Evolutionary conservation across 2,888 invertebrate genomes (phyloP).

Genomic region (Oscheius sp.): DNA sequence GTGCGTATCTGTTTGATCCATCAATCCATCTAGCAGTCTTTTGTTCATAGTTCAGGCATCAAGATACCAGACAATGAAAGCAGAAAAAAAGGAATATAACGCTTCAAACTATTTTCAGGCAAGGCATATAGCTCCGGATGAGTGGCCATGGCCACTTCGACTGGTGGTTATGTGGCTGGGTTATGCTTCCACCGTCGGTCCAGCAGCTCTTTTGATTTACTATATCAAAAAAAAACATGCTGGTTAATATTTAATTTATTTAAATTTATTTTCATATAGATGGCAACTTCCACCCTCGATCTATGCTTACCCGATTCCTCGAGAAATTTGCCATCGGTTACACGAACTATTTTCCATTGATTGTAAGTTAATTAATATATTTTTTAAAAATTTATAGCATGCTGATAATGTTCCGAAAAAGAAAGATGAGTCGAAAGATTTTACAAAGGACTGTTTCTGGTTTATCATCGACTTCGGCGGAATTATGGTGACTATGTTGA

Average conservation of each 20-base stretch:
- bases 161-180: slow-evolving; percentile 61
- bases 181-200: slow-evolving; percentile 60
- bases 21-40: no score
- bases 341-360: not conserved
- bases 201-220: slow-evolving; percentile 53
- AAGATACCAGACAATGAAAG: no score
- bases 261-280: not conserved
- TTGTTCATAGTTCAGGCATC: no score
- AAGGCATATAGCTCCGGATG: slow-evolving; percentile 43
- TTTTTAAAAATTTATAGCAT: not conserved
- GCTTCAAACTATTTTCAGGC: slow-evolving; percentile 34
- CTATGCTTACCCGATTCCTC: slow-evolving; percentile 30
- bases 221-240: slow-evolving; percentile 47
- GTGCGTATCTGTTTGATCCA: no score
- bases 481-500: slow-evolving; percentile 78
- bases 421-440: slow-evolving; percentile 31
- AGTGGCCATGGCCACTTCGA: slow-evolving; percentile 60
- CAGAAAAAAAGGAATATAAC: no score
- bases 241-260: slow-evolving; percentile 24
- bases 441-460: slow-evolving; percentile 29
- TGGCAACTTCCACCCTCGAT: not conserved
- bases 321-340: slow-evolving; percentile 60
- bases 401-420: not conserved
- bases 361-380: not conserved
- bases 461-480: slow-evolving; percentile 85